Percentiles rank a stretch among this genome's conserved stretches.
These are phyloP conservation scores for Nomada ferruginata DNA, from an alignment of 2,888 invertebrate genomes.

Conservation along the genomic window DNA sequence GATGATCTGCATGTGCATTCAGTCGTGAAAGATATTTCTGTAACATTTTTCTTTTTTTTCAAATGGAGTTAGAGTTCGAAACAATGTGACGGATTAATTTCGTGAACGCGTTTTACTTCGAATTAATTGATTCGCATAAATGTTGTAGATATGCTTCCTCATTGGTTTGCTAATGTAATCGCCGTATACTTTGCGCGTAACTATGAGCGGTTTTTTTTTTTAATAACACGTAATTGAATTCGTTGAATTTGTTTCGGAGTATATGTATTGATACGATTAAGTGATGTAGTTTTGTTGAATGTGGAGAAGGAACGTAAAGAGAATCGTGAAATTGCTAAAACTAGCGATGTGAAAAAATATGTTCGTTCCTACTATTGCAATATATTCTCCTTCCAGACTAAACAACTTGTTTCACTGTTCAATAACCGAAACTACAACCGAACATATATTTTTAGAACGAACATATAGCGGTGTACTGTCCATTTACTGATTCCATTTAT, in stretches of 20 bases:
- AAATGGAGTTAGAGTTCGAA: no score
- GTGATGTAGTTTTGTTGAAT: neutral
- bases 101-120: no score
- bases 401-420: conserved; percentile 4
- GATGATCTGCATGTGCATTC: no score
- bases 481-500: conserved; percentile 18
- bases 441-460: conserved; percentile 17
- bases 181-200: neutral
- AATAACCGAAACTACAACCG: neutral
- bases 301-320: neutral
- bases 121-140: no score
- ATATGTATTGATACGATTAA: neutral
- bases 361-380: neutral
- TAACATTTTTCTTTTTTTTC: no score
- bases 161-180: neutral
- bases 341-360: neutral
- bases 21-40: no score
- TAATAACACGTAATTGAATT: neutral
- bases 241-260: neutral
- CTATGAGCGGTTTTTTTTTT: neutral
- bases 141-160: neutral
- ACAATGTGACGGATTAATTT: no score
- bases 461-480: conserved; percentile 8
- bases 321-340: neutral
- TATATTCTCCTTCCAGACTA: conserved; percentile 3